A percentile compares a stretch with the other conserved stretches of the same genome.
These are phyloP conservation scores for Caenorhabditis sp. DNA, from an alignment of 2,888 invertebrate species.

Conservation along the genomic window DNA sequence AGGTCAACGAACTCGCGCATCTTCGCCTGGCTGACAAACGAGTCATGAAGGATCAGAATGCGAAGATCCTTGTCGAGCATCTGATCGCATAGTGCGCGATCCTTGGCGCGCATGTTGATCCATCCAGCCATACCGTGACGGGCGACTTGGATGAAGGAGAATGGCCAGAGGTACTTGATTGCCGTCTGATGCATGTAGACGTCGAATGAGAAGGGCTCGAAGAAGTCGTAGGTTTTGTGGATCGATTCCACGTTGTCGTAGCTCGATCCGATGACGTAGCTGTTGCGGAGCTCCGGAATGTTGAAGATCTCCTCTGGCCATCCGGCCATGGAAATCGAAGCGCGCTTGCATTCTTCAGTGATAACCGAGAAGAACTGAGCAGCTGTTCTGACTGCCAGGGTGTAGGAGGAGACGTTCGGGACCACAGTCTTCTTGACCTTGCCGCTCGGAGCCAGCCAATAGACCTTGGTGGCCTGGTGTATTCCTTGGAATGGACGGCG, in stretches of 20 bases:
- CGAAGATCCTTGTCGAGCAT: constrained; percentile 48
- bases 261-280: constrained; percentile 33
- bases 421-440: constrained; percentile 34
- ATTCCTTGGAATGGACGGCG: constrained; percentile 22
- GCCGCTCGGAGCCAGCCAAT: constrained; percentile 33
- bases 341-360: constrained; percentile 37
- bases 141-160: constrained; percentile 22
- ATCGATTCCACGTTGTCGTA: constrained; percentile 44
- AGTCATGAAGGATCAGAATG: constrained; percentile 44
- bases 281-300: constrained; percentile 41
- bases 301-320: constrained; percentile 42
- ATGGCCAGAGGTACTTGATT: constrained; percentile 35
- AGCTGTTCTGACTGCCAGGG: constrained; percentile 27
- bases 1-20: constrained; percentile 24
- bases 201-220: constrained; percentile 40
- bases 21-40: constrained; percentile 33
- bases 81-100: constrained; percentile 28
- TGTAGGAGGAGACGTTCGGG: constrained; percentile 15
- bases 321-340: constrained; percentile 31
- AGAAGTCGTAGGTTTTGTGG: constrained; percentile 44
- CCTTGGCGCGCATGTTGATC: constrained; percentile 30
- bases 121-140: constrained; percentile 31
- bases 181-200: constrained; percentile 42
- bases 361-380: constrained; percentile 27
- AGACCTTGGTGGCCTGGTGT: constrained; percentile 18